These are phyloP conservation scores for Tenthredo notha DNA, from an alignment of 2,888 invertebrate genomes.

Conservation along the genomic window DNA sequence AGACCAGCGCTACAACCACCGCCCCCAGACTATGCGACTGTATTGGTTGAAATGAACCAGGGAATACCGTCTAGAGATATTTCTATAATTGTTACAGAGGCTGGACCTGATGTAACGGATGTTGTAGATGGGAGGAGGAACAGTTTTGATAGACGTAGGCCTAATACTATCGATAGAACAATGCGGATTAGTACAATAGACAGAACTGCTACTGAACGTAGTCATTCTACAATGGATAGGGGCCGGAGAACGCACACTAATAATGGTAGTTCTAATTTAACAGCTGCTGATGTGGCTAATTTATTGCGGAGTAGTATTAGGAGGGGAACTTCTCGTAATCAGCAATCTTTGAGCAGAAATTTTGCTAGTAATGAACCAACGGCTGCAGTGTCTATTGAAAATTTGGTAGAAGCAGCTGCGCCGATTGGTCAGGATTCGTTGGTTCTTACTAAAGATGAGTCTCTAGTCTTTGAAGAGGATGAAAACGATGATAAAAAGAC, in stretches of 20 bases:
- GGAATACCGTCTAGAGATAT: constrained; percentile 64
- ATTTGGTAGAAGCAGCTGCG: constrained; percentile 75
- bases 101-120: constrained; percentile 63
- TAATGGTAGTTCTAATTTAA: constrained; percentile 76
- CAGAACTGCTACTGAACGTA: constrained; percentile 63
- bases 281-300: constrained; percentile 82
- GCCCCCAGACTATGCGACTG: constrained; percentile 83
- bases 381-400: constrained; percentile 71
- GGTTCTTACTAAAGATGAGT: constrained; percentile 63
- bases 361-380: constrained; percentile 54
- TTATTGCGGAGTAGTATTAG: constrained; percentile 82
- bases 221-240: constrained; percentile 70
- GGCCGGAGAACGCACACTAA: constrained; percentile 58
- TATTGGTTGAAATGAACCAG: constrained; percentile 83
- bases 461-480: constrained; percentile 57
- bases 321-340: constrained; percentile 77
- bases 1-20: constrained; percentile 78
- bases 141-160: constrained; percentile 63
- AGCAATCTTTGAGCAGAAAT: constrained; percentile 71
- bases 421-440: constrained; percentile 75
- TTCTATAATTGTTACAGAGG: constrained; percentile 64
- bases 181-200: constrained; percentile 67
- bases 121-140: constrained; percentile 47
- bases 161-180: constrained; percentile 70
- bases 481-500: constrained; percentile 73